These are phyloP conservation scores for Sebastiscus albofasciatus DNA, from an alignment of 2,797 vertebrate genomes.

Conservation along the genomic window DNA sequence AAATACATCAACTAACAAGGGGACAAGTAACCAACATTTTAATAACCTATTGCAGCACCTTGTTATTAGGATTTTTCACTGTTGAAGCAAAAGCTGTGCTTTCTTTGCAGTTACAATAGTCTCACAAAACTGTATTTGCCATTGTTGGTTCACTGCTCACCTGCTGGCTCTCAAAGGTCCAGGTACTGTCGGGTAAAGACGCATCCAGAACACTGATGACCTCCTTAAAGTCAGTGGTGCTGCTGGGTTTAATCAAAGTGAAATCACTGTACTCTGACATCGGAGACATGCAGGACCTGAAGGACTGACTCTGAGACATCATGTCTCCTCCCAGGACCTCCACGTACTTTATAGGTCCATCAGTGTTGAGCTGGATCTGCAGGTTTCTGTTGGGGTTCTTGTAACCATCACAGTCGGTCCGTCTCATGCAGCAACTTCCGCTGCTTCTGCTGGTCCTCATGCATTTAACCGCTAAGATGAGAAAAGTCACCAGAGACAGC, in stretches of 20 bases:
- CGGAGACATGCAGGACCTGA: slow-evolving; percentile 80
- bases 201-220: slow-evolving; percentile 76
- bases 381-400: slow-evolving; percentile 80
- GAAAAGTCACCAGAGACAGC: slow-evolving; percentile 72
- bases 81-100: not conserved
- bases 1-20: not conserved
- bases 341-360: slow-evolving; percentile 81
- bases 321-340: slow-evolving; percentile 82
- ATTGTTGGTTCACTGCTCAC: slow-evolving; percentile 49
- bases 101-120: not conserved
- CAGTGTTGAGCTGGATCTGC: slow-evolving; percentile 80
- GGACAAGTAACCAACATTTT: rapidly evolving
- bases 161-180: slow-evolving; percentile 81
- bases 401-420: slow-evolving; percentile 63
- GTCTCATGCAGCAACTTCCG: slow-evolving; percentile 68
- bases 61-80: not conserved
- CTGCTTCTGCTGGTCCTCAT: slow-evolving; percentile 62
- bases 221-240: slow-evolving; percentile 76
- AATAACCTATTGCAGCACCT: not conserved
- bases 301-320: slow-evolving; percentile 81
- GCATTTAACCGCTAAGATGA: slow-evolving; percentile 76
- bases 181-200: slow-evolving; percentile 77
- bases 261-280: slow-evolving; percentile 82
- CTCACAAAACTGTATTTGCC: not conserved
- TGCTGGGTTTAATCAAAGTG: slow-evolving; percentile 79